Conservation (phyloP, 2,113 vertebrate genomes). For the Poicephalus gulielmi region DNA sequence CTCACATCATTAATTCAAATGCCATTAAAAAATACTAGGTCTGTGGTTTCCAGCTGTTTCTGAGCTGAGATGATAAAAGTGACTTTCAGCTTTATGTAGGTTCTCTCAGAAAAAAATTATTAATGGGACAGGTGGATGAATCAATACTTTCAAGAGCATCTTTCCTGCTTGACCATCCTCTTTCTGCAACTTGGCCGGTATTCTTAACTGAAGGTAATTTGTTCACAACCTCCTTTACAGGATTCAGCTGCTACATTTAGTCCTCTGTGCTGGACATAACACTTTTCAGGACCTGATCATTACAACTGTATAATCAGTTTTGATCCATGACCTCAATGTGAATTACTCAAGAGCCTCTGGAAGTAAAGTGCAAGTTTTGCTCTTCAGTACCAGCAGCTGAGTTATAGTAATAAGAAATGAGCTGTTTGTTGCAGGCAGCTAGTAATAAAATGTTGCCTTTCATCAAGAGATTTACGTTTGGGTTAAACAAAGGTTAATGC, state of each 20-base stretch:
- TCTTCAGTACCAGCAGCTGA: background rate
- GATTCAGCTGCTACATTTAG: background rate
- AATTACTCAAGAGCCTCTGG: background rate
- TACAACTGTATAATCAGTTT: background rate
- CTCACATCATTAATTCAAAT: background rate
- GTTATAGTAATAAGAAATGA: conserved; percentile 8
- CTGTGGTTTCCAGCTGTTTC: background rate
- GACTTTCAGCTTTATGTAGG: background rate
- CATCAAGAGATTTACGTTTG: conserved; percentile 15
- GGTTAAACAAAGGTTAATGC: conserved; percentile 36
- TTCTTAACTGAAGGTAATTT: background rate
- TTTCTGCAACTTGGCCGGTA: background rate
- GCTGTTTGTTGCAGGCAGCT: background rate
- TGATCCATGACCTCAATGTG: background rate
- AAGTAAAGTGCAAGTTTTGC: conserved; percentile 5
- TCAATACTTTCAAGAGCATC: background rate
- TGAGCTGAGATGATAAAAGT: background rate
- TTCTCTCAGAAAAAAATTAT: background rate
- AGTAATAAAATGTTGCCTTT: conserved; percentile 22
- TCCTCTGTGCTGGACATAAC: background rate
- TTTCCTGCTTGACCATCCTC: background rate
- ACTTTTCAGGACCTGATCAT: background rate
- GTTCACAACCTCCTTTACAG: background rate
- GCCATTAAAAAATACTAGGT: background rate
- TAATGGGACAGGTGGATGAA: background rate